Evolutionary conservation across 2,113 vertebrate species (phyloP).

Genomic region (Abramis brama): DNA sequence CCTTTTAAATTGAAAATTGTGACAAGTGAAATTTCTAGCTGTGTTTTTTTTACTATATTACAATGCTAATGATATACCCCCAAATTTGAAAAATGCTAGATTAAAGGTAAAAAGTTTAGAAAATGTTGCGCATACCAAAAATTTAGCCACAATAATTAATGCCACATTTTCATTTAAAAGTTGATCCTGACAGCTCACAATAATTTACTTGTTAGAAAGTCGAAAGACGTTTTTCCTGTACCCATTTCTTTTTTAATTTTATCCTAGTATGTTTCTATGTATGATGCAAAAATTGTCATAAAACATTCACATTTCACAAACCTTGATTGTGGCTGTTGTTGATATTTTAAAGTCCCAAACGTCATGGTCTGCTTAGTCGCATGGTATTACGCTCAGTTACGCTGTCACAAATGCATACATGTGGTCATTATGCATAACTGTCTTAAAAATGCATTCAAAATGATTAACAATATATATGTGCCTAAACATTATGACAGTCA

Average conservation of each 20-base stretch:
- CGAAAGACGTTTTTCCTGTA: not conserved
- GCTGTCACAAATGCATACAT: not conserved
- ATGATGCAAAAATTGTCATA: not conserved
- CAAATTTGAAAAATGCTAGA: not conserved
- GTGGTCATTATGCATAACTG: not conserved
- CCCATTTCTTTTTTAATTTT: not conserved
- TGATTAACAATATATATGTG: too few species aligned
- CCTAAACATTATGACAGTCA: too few species aligned
- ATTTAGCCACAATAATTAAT: not conserved
- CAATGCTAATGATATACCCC: not conserved
- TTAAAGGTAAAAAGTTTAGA: not conserved
- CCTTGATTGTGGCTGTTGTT: not conserved
- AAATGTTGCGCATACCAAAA: slow-evolving; percentile 18
- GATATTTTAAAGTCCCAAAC: not conserved
- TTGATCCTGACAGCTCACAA: not conserved
- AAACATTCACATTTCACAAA: slow-evolving; percentile 19
- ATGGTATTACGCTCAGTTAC: not conserved
- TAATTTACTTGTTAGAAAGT: not conserved
- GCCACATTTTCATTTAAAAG: not conserved
- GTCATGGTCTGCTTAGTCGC: not conserved
- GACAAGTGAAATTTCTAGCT: not conserved
- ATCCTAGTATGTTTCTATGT: slow-evolving; percentile 14
- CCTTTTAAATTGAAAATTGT: not conserved
- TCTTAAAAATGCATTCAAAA: not conserved
- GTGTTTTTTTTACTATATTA: not conserved